These are phyloP conservation scores for Gavia stellata DNA, from an alignment of 2,113 vertebrate species.

Conservation along the genomic window DNA sequence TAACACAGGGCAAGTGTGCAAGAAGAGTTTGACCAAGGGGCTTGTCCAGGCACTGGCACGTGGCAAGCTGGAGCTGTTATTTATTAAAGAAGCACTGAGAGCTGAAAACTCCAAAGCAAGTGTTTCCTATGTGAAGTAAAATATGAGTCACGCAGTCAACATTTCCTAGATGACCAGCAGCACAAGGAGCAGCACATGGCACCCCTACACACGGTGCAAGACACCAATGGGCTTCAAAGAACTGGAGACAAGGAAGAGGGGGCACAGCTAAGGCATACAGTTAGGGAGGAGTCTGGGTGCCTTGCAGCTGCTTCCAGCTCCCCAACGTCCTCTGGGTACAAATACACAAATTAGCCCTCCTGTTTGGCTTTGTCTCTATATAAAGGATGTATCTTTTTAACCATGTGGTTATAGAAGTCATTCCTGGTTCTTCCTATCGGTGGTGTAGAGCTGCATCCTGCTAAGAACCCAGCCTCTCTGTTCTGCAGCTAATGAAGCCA, in stretches of 20 bases:
- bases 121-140: not conserved
- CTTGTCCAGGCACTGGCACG: not conserved
- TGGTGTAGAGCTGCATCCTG: not conserved
- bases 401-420: not conserved
- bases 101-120: not conserved
- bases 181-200: not conserved
- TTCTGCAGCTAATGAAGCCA: not conserved
- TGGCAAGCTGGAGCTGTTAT: not conserved
- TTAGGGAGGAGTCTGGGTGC: not conserved
- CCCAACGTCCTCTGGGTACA: not conserved
- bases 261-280: not conserved
- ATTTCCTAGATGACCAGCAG: not conserved
- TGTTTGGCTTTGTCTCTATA: not conserved
- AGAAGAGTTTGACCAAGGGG: not conserved
- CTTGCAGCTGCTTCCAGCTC: not conserved
- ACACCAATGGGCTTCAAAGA: not conserved
- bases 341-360: not conserved
- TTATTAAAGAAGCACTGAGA: not conserved
- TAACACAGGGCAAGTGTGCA: not conserved
- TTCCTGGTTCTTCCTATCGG: too few species aligned
- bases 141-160: not conserved
- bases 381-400: not conserved
- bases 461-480: not conserved
- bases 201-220: not conserved
- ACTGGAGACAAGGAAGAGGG: not conserved